phyloP scores from a whole-genome alignment of 1,140 invertebrate genomes.

The Cheumatopsyche charites region DNA sequence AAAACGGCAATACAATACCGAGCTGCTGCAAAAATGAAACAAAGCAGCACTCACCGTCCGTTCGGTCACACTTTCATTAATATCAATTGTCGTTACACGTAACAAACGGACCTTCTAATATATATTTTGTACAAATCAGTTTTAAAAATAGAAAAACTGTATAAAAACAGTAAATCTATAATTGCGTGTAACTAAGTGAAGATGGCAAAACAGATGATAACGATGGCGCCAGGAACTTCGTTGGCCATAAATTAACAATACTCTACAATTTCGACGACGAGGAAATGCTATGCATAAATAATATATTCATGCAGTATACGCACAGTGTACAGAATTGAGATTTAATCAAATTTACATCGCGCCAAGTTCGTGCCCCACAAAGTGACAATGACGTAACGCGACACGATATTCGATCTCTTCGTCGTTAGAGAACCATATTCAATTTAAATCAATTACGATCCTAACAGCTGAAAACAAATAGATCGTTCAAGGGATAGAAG shows the following conservation, averaged over 20 bases:
- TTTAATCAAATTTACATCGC: slow-evolving; percentile 31
- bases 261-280: neutral
- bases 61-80: slow-evolving; percentile 30
- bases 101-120: neutral
- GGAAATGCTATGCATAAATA: neutral
- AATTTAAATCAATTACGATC: slow-evolving; percentile 5
- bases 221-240: neutral
- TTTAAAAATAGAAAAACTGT: too few species aligned
- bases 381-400: neutral
- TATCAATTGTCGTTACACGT: slow-evolving; percentile 13
- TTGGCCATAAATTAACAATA: slow-evolving; percentile 17
- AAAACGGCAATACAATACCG: slow-evolving; percentile 12
- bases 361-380: neutral
- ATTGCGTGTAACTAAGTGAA: too few species aligned
- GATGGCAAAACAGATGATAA: neutral
- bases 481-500: too few species aligned
- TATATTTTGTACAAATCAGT: neutral
- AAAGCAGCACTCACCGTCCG: neutral
- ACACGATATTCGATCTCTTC: neutral
- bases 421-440: neutral
- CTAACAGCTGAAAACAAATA: too few species aligned
- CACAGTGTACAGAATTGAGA: slow-evolving; percentile 5
- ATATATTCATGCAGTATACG: too few species aligned
- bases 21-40: slow-evolving; percentile 18
- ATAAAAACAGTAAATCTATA: too few species aligned